phyloP scores from a whole-genome alignment of 2,113 vertebrate species.

The Notarius quadriscutis region DNA sequence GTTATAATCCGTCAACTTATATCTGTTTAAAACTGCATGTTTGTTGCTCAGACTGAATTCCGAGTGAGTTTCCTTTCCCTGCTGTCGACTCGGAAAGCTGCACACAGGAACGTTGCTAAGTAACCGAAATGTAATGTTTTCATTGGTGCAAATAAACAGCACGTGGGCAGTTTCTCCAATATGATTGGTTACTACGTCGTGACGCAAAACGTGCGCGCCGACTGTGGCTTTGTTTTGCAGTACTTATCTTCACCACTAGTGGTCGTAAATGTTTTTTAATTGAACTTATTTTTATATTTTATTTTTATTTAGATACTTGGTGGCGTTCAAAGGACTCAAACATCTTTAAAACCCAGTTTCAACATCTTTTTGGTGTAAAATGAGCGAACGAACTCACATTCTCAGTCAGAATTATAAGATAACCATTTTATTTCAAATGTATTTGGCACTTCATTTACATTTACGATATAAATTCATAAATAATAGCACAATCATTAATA shows the following conservation, averaged over 20 bases:
- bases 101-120: constrained; percentile 62
- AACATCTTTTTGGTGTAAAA: background rate
- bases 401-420: no score
- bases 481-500: background rate
- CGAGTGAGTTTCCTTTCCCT: background rate
- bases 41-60: background rate
- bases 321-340: background rate
- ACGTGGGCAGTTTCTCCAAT: background rate
- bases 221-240: background rate
- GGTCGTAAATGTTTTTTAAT: constrained; percentile 5
- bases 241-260: constrained; percentile 48
- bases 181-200: constrained; percentile 58
- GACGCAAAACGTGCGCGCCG: background rate
- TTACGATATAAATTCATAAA: background rate
- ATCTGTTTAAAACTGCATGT: background rate
- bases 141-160: constrained; percentile 53
- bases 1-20: no score
- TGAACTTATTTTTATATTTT: no score
- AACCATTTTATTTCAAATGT: no score
- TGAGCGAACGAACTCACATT: background rate
- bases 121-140: constrained; percentile 52
- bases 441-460: no score
- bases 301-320: background rate
- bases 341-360: background rate
- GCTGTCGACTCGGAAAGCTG: constrained; percentile 46